Base-by-base conservation (phyloP, 1,140 invertebrate species). In the Apis florea region DNA sequence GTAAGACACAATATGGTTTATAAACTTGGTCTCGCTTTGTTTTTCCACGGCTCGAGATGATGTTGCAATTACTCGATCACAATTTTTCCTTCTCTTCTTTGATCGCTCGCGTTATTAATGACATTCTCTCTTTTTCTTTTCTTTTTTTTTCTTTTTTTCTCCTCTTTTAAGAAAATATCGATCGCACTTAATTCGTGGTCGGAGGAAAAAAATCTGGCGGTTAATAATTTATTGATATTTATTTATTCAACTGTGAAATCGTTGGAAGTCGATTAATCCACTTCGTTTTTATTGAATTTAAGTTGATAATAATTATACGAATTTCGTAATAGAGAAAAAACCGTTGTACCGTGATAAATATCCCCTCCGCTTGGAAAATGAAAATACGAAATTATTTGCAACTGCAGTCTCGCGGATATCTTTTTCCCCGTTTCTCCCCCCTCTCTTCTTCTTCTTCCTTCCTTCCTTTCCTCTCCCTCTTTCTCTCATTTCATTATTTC, bases 401-500 rank as follows among this genome's bases (percentile, higher is more conserved):
- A 24, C 47, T 51, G 40, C 26, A 69, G 40, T 15, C n/a, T 69
- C 47, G 67, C n/a, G 9, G 31, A 40, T 51, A 51, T 68, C 66
- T 49, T 68, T 68, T 67, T 24, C 15, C 15, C 21, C 4, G 31
- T 68, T 68, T 67, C 31, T 26, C 0, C 17, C 61, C 17, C 51
- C 24, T 11, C 24, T 10, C 6, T 40, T 5, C 31, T 15, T 2
- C 26, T 26, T 6, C 10, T 11, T 9, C 8, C 31, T 51, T 5
- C 4, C 31, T 4, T 24, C 24, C 31, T 63, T 31, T 26, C 5
- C 12, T n/a, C 40, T 40, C 53, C 31, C 8, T 58, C 13, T 72
- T 51, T 54, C 24, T 59, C 49, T 64, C 71, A 13, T 75, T 75
- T 75, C 72, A 49, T 81, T 81, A 81, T 81, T 69, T 68, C 80